Evolutionary conservation across 1,140 invertebrate genomes (phyloP), one percentile per base, ranked within the genome.

Genomic region (Achatina immaculata): DNA sequence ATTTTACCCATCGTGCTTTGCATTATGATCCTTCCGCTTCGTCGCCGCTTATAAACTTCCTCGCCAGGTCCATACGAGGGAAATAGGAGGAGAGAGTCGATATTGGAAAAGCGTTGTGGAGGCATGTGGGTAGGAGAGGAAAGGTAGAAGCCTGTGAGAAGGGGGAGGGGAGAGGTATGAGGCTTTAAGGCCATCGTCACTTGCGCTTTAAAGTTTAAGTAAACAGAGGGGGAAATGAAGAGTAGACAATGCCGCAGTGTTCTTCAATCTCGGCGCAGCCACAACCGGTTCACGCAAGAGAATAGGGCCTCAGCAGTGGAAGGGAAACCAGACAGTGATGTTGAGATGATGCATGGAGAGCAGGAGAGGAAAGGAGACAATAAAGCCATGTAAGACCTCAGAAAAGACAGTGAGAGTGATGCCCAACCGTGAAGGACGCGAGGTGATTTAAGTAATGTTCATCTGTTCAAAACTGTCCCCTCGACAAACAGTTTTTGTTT

Each of bases 191-290:
- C 40, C 68, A 71, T 45, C 68, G 38, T 42, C 68, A 40, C 38
- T 42, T 40, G 68, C n/a, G 38, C 7, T 38, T 71, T 40, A 71
- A 71, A 71, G 42, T 71, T 71, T 42, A 74, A 45, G 45, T 34
- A 74, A 45, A 55, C 31, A 74, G 43, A 14, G 45, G 19, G 45
- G 45, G 72, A 74, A 51, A 74, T 36, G 45, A 51, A 74, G 72
- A 55, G 48, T 42, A 43, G 21, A 43, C 38, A 43, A 38, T 40
- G 36, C 34, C 68, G 68, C 68, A 71, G 38, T 71, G 68, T 71
- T 71, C 36, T 71, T 71, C 68, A 71, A 40, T 71, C n/a, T 43
- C 3, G 24, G 58, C 58, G 6, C 58, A 7, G 58, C 58, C 31
- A 28, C n/a, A 62, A n/a, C 58, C n/a, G 58, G 58, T 62, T 62